These are phyloP conservation scores for Melanaphis sacchari DNA, from an alignment of 1,140 invertebrate species.

Conservation along the genomic window DNA sequence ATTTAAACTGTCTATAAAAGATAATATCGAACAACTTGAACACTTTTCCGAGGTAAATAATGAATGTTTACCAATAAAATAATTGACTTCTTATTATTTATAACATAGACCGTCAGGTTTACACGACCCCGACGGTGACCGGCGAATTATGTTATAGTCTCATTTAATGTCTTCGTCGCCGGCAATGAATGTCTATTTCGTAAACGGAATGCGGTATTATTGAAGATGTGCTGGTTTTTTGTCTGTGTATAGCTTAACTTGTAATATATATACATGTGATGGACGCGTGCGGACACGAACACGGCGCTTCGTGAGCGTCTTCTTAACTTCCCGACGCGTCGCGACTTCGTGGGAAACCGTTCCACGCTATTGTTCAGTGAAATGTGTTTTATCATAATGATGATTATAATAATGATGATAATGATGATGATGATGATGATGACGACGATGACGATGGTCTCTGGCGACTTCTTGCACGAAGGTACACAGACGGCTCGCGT, in stretches of 20 bases:
- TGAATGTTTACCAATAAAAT: neutral
- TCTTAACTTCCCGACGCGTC: neutral
- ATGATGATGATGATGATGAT: neutral
- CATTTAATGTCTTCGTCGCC: neutral
- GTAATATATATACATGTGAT: neutral
- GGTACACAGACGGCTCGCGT: neutral
- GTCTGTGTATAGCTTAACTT: neutral
- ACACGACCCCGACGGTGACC: neutral
- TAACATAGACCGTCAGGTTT: neutral
- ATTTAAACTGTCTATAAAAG: too few relatives aligned
- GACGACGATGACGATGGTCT: neutral
- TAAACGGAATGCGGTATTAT: neutral
- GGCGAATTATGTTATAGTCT: neutral
- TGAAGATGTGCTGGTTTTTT: neutral
- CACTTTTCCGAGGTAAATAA: neutral
- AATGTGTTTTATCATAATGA: neutral
- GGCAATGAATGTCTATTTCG: neutral
- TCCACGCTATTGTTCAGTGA: neutral
- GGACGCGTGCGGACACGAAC: conserved; percentile 4
- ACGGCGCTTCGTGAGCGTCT: neutral
- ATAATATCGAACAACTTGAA: too few relatives aligned
- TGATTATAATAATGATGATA: too few relatives aligned
- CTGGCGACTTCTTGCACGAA: neutral
- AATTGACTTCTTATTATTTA: neutral
- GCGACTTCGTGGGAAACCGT: neutral